These are phyloP conservation scores for Puntigrus tetrazona DNA, from an alignment of 2,113 vertebrate genomes.

Conservation along the genomic window DNA sequence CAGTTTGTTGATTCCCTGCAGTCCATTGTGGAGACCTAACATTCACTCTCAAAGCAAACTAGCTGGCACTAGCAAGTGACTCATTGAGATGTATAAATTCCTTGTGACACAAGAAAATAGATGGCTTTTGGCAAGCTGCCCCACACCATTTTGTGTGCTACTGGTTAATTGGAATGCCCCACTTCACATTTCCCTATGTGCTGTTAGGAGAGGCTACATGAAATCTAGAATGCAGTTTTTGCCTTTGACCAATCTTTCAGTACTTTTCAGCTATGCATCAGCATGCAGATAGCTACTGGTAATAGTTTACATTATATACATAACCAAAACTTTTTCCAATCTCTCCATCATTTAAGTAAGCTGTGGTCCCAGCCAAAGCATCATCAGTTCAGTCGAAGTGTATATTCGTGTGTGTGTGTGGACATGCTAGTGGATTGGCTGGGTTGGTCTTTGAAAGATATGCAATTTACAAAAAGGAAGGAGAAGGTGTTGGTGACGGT, in stretches of 20 bases:
- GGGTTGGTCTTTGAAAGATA: conserved; percentile 27
- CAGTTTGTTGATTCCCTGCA: background rate
- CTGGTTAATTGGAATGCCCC: conserved; percentile 73
- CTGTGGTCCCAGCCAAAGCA: conserved; percentile 35
- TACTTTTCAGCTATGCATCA: conserved; percentile 63
- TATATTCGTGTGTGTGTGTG: background rate
- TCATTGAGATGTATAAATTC: conserved; percentile 73
- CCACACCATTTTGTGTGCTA: conserved; percentile 68
- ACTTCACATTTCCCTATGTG: conserved; percentile 66
- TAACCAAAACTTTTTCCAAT: conserved; percentile 45
- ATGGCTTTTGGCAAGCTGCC: conserved; percentile 74
- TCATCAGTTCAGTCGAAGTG: conserved; percentile 8
- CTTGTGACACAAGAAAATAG: conserved; percentile 73
- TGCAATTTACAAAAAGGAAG: background rate
- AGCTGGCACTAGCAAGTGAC: conserved; percentile 61
- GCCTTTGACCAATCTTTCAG: background rate
- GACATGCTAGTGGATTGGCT: conserved; percentile 40
- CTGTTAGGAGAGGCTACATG: conserved; percentile 17
- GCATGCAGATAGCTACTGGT: conserved; percentile 74
- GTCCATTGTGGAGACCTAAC: background rate
- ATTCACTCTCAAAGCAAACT: background rate
- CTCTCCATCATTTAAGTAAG: conserved; percentile 50
- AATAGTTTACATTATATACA: conserved; percentile 73
- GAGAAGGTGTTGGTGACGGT: background rate
- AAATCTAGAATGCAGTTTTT: conserved; percentile 6